These are phyloP conservation scores for Adelosebastes latens DNA, from an alignment of 2,797 vertebrate species.

Conservation along the genomic window DNA sequence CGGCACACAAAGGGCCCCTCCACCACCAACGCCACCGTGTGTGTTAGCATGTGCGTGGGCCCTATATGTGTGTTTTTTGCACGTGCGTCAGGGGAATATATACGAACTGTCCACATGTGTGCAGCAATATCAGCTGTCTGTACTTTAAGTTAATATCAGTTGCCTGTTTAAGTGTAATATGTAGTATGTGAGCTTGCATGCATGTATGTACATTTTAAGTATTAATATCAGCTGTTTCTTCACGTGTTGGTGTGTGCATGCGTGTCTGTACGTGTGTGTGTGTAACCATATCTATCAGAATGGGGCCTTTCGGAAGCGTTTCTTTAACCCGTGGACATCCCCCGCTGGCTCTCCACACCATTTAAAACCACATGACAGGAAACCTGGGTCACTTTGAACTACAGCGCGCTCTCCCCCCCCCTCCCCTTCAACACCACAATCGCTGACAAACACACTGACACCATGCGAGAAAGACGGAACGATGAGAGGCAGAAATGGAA, in stretches of 20 bases:
- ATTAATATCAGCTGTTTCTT: not conserved
- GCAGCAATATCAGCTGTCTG: slow-evolving; percentile 5
- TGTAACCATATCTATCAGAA: slow-evolving; percentile 66
- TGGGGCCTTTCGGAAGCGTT: slow-evolving; percentile 72
- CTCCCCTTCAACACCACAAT: not conserved
- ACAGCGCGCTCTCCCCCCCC: not conserved
- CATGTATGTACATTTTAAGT: not conserved
- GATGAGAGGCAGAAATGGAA: not conserved
- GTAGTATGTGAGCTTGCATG: not conserved
- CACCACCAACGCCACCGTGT: slow-evolving; percentile 3
- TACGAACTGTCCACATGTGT: not conserved
- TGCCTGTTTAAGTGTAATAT: not conserved
- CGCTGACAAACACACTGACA: slow-evolving; percentile 59
- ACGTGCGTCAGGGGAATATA: not conserved
- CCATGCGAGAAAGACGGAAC: slow-evolving; percentile 11
- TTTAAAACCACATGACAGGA: slow-evolving; percentile 84
- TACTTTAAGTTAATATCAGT: slow-evolving; percentile 11
- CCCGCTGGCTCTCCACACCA: slow-evolving; percentile 76
- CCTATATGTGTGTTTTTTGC: not conserved
- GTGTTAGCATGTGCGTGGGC: slow-evolving; percentile 5
- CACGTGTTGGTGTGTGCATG: not conserved
- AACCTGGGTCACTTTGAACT: slow-evolving; percentile 78
- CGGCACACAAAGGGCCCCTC: slow-evolving; percentile 61
- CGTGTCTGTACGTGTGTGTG: not conserved
- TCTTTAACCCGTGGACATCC: slow-evolving; percentile 76